Evolutionary conservation across 2,797 vertebrate genomes (phyloP), one percentile per base, ranked within the genome.

Genomic region (Melanotaenia maccullochi): DNA sequence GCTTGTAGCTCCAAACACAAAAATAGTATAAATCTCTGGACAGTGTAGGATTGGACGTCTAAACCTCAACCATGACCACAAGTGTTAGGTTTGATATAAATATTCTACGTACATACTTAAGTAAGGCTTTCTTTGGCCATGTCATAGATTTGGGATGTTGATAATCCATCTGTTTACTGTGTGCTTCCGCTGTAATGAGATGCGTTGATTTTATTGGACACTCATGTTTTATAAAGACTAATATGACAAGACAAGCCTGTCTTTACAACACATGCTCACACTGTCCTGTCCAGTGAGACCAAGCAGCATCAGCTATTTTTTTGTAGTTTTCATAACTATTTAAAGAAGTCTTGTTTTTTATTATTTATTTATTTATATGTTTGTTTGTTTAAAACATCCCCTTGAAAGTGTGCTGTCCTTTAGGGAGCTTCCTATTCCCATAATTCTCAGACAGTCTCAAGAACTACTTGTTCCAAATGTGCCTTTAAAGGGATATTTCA

Each of bases 121-220:
- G 56, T 51, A 69, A 68, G 59, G 42, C 70, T 63, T n/a, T 71
- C 56, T 25, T 49, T 51, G 24, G 28, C 70, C 8, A 11, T 11
- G 1, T 74, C 54, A 7, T 35, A 35, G 44, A 56, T 38, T 57
- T 57, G 6, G 25, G 64, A 60, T 32, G 14, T 56, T 59, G 66
- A 76, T 65, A 71, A 71, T 60, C 62, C 55, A 20, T 72, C 68
- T 65, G 72, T 71, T 47, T 77, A 59, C 59, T 70, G 25, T 40
- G 38, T 66, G 47, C 67, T 62, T 52, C 64, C 66, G 57, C 73
- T 65, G 42, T 83, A 88, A 86, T 79, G 63, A 88, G 65, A 84
- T 51, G 68, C 79, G 68, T 68, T 70, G 61, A 72, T 79, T 93
- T 91, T 86, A 88, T 85, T 81, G 78, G 57, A 78, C 80, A 85